Evolutionary conservation across 2,888 invertebrate genomes (phyloP).

Genomic region (Romanomermis culicivorax): DNA sequence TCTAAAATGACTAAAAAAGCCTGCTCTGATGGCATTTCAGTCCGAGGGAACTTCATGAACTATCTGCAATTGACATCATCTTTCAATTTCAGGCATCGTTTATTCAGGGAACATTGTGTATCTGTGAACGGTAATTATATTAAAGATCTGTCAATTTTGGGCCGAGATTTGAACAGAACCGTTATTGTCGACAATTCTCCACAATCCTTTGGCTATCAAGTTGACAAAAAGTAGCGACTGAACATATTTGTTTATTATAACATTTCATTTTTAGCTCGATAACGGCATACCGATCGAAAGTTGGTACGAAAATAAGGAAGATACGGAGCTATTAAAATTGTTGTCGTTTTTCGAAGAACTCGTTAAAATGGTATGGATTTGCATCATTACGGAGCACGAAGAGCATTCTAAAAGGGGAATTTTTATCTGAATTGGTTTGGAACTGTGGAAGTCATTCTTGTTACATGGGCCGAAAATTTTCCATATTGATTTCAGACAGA

Average conservation of each 20-base stretch:
- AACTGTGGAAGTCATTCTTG: too few species aligned
- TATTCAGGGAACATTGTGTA: slow-evolving; percentile 84
- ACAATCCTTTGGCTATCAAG: slow-evolving; percentile 70
- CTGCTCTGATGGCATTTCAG: too few species aligned
- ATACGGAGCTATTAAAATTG: slow-evolving; percentile 67
- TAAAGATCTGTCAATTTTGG: slow-evolving; percentile 75
- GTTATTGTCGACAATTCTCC: slow-evolving; percentile 70
- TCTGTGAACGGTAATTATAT: slow-evolving; percentile 88
- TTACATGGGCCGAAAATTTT: not conserved
- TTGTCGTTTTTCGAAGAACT: slow-evolving; percentile 72
- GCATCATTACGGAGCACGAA: not conserved
- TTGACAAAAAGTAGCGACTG: slow-evolving; percentile 27
- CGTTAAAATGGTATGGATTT: slow-evolving; percentile 46
- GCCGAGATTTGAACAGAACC: slow-evolving; percentile 66
- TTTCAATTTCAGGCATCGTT: slow-evolving; percentile 43
- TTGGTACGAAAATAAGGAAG: slow-evolving; percentile 76
- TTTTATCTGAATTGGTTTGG: too few species aligned
- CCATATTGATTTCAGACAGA: not conserved
- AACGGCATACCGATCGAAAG: slow-evolving; percentile 92
- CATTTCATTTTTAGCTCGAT: slow-evolving; percentile 43
- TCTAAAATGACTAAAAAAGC: too few species aligned
- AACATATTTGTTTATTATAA: not conserved
- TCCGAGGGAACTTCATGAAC: too few species aligned
- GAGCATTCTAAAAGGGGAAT: too few species aligned
- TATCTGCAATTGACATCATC: too few species aligned